Evolutionary conservation across 2,797 vertebrate genomes (phyloP).

Genomic region (Morelia viridis): DNA sequence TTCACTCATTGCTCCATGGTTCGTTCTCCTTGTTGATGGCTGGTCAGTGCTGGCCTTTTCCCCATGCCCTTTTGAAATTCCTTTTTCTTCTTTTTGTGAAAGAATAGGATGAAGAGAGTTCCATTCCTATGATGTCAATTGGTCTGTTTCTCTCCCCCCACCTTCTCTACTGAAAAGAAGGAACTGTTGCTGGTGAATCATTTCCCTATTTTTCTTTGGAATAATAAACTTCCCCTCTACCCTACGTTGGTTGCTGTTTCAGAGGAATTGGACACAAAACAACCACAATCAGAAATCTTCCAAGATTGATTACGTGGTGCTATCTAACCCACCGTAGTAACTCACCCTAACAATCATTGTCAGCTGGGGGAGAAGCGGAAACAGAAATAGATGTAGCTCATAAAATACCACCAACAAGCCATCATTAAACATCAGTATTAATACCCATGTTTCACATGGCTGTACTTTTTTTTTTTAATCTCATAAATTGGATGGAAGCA

Average conservation of each 20-base stretch:
- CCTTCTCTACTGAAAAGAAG: background rate
- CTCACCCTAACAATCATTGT: conserved; percentile 37
- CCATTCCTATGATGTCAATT: background rate
- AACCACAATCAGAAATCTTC: conserved; percentile 37
- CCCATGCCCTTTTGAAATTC: background rate
- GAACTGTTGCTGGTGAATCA: background rate
- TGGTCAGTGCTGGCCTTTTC: background rate
- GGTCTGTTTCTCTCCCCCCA: background rate
- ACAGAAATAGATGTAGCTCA: conserved; percentile 47
- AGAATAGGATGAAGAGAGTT: too few species aligned
- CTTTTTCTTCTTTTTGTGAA: too few species aligned
- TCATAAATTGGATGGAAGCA: conserved; percentile 16
- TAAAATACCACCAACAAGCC: conserved; percentile 36
- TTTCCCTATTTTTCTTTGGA: background rate
- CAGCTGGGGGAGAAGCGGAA: conserved; percentile 22
- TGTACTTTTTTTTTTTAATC: conserved; percentile 7
- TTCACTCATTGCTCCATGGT: too few species aligned
- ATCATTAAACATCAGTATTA: conserved; percentile 25
- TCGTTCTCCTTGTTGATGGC: background rate
- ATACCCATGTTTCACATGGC: background rate
- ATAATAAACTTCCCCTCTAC: background rate
- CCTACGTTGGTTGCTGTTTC: conserved; percentile 35
- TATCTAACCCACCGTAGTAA: conserved; percentile 52
- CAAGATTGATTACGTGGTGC: conserved; percentile 51
- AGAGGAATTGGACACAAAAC: conserved; percentile 57